Percentiles rank a stretch among this genome's conserved stretches.
Evolutionary conservation across 2,888 invertebrate species (phyloP).

Genomic region (Digitonthophagus gazella): DNA sequence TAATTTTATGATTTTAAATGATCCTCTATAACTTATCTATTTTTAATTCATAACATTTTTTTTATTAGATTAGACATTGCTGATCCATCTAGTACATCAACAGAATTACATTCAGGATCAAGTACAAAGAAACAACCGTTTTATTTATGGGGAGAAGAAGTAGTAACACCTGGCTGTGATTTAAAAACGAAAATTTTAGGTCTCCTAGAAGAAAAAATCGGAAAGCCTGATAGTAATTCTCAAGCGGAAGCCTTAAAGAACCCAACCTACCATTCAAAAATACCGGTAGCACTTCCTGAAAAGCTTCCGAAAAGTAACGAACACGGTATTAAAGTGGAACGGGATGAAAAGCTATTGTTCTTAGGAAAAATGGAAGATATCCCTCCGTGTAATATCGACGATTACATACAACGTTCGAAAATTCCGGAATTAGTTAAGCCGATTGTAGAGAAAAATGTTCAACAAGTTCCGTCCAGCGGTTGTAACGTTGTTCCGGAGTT

Average conservation of each 20-base stretch:
- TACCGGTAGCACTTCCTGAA: background rate
- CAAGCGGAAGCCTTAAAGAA: background rate
- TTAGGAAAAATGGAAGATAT: slow-evolving; percentile 2
- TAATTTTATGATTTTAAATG: too few relatives aligned
- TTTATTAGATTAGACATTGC: background rate
- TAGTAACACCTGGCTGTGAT: slow-evolving; percentile 45
- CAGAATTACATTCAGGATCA: background rate
- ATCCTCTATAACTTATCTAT: too few relatives aligned
- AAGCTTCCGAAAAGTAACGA: background rate
- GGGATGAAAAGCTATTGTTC: slow-evolving; percentile 19
- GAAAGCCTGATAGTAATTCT: background rate
- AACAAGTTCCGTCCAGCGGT: background rate
- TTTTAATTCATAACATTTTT: too few relatives aligned
- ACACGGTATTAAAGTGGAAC: slow-evolving; percentile 24
- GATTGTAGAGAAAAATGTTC: background rate
- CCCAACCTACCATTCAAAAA: background rate
- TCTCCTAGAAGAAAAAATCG: slow-evolving; percentile 40
- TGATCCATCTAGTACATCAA: background rate
- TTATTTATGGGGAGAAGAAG: slow-evolving; percentile 46
- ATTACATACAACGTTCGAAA: slow-evolving; percentile 1
- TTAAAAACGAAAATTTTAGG: slow-evolving; percentile 43
- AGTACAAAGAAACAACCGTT: slow-evolving; percentile 27
- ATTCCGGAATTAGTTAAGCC: background rate
- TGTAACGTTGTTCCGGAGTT: background rate
- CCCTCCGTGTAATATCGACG: slow-evolving; percentile 12